These are phyloP conservation scores for Peromyscus polionotus DNA, from an alignment of 2,113 vertebrate genomes.

Conservation along the genomic window DNA sequence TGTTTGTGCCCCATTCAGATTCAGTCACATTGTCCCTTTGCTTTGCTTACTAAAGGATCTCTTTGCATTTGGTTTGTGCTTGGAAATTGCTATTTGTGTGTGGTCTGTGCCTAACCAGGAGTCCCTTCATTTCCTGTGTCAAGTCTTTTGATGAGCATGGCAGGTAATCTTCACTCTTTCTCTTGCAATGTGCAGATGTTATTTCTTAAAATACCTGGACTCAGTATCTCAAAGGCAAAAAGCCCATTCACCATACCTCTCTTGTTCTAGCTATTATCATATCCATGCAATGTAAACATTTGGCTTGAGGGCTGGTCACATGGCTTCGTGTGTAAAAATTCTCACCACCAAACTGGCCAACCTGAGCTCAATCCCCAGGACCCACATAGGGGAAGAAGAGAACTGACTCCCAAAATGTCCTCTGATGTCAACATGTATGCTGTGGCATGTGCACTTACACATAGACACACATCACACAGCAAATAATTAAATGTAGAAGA, in stretches of 20 bases:
- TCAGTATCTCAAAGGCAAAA: conserved; percentile 33
- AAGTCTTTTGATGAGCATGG: not conserved
- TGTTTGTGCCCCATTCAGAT: not conserved
- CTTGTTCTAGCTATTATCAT: conserved; percentile 27
- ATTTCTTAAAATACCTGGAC: conserved; percentile 17
- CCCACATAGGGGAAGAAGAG: not conserved
- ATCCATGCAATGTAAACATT: not conserved
- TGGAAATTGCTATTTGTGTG: not conserved
- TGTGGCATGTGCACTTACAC: not conserved
- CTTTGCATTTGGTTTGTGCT: not conserved
- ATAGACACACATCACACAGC: not conserved
- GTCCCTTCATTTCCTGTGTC: not conserved
- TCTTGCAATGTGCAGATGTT: not conserved
- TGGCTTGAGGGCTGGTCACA: not conserved
- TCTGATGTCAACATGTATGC: not conserved
- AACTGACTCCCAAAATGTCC: not conserved
- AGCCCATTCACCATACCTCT: not conserved
- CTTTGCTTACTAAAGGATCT: not conserved
- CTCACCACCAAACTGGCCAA: not conserved
- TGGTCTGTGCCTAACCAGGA: not conserved
- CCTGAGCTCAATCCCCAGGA: not conserved
- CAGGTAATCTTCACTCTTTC: not conserved
- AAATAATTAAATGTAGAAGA: not conserved
- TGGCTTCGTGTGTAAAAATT: not conserved
- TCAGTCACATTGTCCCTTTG: not conserved